Percentiles rank a stretch among this genome's conserved stretches.
These are phyloP conservation scores for Aldrovandia affinis DNA, from an alignment of 2,797 vertebrate genomes.

Conservation along the genomic window DNA sequence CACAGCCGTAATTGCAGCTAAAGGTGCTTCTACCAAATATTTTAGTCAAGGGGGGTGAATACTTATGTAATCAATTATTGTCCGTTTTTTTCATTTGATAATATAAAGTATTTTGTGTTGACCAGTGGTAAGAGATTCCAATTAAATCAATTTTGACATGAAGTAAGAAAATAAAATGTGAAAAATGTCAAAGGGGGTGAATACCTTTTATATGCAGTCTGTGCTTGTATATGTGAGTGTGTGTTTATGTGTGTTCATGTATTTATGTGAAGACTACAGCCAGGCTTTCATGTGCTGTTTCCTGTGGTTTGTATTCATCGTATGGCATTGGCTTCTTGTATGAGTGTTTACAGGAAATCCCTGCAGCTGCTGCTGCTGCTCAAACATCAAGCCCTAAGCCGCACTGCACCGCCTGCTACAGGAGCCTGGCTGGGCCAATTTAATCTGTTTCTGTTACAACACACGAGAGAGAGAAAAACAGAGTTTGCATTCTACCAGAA, in stretches of 20 bases:
- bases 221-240: background rate
- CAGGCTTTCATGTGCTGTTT: constrained; percentile 2
- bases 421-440: constrained; percentile 22
- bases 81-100: no score
- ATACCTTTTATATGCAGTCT: no score
- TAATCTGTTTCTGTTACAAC: constrained; percentile 46
- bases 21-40: no score
- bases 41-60: no score
- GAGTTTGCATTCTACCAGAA: background rate
- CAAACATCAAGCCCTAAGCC: constrained; percentile 41
- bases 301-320: background rate
- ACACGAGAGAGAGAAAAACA: constrained; percentile 30
- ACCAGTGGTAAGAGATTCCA: no score
- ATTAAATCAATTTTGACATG: no score
- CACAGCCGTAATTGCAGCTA: no score
- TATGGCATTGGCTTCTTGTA: constrained; percentile 35
- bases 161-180: no score
- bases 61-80: no score
- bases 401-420: constrained; percentile 50
- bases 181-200: no score
- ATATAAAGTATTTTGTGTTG: no score
- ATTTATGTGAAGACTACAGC: background rate
- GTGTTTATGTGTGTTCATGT: constrained; percentile 8
- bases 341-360: constrained; percentile 34
- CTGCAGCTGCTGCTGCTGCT: constrained; percentile 24